phyloP scores from a whole-genome alignment of 2,113 vertebrate genomes.

The Echinops telfairi region DNA sequence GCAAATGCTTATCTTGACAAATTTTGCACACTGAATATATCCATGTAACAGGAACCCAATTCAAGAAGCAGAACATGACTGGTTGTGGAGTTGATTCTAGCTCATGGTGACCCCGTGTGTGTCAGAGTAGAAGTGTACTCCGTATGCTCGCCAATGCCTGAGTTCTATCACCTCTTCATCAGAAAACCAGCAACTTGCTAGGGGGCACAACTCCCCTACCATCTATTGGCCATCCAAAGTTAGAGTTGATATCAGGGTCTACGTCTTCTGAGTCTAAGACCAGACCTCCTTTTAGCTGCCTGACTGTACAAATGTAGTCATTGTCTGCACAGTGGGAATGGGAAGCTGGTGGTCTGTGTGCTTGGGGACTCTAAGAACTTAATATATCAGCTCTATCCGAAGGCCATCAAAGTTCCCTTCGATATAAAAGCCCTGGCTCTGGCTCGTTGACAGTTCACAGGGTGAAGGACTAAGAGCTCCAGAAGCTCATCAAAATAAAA shows the following conservation, averaged over 20 bases:
- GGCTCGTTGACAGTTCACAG: constrained; percentile 6
- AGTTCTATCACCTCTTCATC: neutral
- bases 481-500: constrained; percentile 71
- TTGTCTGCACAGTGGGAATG: neutral
- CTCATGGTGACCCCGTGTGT: neutral
- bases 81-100: neutral
- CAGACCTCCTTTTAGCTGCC: neutral
- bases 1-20: neutral
- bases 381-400: neutral
- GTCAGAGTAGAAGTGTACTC: neutral
- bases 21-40: neutral
- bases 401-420: constrained; percentile 42
- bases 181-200: neutral
- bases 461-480: constrained; percentile 15
- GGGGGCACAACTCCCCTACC: neutral
- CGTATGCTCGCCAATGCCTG: too few relatives aligned
- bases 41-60: neutral
- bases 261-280: neutral
- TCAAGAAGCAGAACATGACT: neutral
- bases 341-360: neutral
- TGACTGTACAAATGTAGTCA: neutral
- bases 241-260: neutral
- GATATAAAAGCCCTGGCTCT: neutral
- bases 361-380: neutral
- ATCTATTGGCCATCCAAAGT: neutral